A percentile compares a stretch with the other conserved stretches of the same genome.
These are phyloP conservation scores for Rhagoletis zephyria DNA, from an alignment of 1,140 invertebrate species.

Conservation along the genomic window DNA sequence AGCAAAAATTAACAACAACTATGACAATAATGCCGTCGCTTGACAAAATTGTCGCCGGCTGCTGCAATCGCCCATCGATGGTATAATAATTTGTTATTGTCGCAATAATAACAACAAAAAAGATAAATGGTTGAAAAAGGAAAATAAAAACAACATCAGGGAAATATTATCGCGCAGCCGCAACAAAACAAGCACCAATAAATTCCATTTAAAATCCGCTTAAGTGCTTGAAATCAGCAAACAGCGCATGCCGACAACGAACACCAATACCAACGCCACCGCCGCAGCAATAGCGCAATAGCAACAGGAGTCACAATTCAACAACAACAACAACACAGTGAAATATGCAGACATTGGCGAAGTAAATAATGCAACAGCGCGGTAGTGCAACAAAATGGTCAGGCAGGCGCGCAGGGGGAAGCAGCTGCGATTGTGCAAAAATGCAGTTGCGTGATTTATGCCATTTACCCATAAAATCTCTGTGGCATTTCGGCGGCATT, in stretches of 20 bases:
- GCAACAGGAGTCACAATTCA: too few relatives aligned
- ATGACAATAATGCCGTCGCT: conserved; percentile 43
- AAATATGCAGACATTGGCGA: not conserved
- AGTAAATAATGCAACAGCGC: not conserved
- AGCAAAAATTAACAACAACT: conserved; percentile 31
- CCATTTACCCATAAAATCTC: not conserved
- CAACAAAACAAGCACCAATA: conserved; percentile 2
- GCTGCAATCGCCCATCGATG: not conserved
- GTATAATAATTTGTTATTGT: not conserved
- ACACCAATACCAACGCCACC: not conserved
- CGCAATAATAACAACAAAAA: not conserved
- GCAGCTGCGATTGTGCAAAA: not conserved
- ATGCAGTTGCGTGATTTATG: conserved; percentile 29
- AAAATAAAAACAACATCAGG: conserved; percentile 1
- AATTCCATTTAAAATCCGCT: conserved; percentile 49
- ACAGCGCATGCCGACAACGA: conserved; percentile 11
- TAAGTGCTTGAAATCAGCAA: conserved; percentile 46
- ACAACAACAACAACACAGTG: not conserved
- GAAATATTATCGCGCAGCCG: conserved; percentile 21
- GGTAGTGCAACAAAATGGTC: not conserved
- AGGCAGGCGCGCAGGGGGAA: not conserved
- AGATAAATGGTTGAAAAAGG: not conserved
- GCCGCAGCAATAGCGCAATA: too few relatives aligned
- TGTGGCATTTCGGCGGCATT: not conserved
- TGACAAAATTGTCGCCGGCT: conserved; percentile 20